Evolutionary conservation across 1,140 invertebrate genomes (phyloP).

Genomic region (Holotrichia oblita): DNA sequence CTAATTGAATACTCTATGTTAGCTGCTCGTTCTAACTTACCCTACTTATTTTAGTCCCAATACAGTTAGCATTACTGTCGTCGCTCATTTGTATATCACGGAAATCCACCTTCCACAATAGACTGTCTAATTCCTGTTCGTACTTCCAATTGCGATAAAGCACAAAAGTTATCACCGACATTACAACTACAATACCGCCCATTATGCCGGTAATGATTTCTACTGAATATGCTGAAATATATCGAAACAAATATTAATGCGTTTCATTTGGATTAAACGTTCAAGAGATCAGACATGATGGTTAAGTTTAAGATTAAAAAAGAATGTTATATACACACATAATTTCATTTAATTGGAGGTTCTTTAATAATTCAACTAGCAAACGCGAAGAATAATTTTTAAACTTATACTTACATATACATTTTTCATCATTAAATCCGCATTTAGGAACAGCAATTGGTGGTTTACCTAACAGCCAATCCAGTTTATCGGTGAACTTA

Average conservation of each 20-base stretch:
- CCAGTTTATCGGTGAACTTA: slow-evolving; percentile 72
- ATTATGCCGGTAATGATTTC: slow-evolving; percentile 84
- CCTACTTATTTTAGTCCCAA: slow-evolving; percentile 64
- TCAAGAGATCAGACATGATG: too few species aligned
- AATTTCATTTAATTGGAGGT: too few species aligned
- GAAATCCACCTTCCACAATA: slow-evolving; percentile 96
- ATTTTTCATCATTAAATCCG: slow-evolving; percentile 92
- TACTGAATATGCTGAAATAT: slow-evolving; percentile 75
- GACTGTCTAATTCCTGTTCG: slow-evolving; percentile 92
- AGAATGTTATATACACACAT: too few species aligned
- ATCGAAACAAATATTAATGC: slow-evolving; percentile 3
- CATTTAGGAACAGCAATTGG: slow-evolving; percentile 94
- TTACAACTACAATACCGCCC: slow-evolving; percentile 76
- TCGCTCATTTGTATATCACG: slow-evolving; percentile 82
- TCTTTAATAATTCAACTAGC: too few species aligned
- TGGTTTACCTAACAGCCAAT: slow-evolving; percentile 78
- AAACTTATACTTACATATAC: slow-evolving; percentile 77
- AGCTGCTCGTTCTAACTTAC: neutral
- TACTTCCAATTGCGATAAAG: slow-evolving; percentile 92
- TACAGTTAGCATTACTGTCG: slow-evolving; percentile 51
- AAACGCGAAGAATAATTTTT: too few species aligned
- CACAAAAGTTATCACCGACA: slow-evolving; percentile 74
- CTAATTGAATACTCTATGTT: too few species aligned
- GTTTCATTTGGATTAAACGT: too few species aligned
- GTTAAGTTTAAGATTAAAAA: too few species aligned